Evolutionary conservation across 30 jellyfish, hydroid and myxozoan genomes (phyloP), one percentile per base, ranked within the genome.

Genomic region (Aurelia sp.): DNA sequence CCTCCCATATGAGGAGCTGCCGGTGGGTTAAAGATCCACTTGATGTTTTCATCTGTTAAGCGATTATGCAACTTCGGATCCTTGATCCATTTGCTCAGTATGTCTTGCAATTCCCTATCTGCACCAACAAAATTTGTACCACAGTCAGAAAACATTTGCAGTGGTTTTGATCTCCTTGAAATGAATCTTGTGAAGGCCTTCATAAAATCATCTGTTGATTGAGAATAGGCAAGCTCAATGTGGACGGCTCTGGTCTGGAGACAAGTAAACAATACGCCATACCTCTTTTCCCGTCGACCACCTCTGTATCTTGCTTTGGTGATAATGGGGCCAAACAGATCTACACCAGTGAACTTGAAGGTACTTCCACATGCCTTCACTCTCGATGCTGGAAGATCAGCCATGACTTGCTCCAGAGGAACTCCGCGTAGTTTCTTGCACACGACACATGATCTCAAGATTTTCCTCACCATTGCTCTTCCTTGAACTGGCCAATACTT

Each of bases 1-100:
- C 89, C 89, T 24, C 89, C 81, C 70, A 63, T 44, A 61, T 62
- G 89, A n/a, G 80, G 89, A 44, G 81, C 79, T 30, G 89, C 81
- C 8, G 89, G 33, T 27, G 33, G 89, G 67, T 78, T 78, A 27
- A 78, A 78, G 66, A 78, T 59, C 89, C 89, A 78, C 61, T 61
- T 63, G 21, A 64, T 78, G 71, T 38, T 61, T 66, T 78, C 63
- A 41, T 64, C 61, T 62, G 59, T 78, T 35, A 50, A 78, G 41
- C 73, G 73, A 59, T 30, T 40, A 59, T 64, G 79, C 1, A 59
- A 78, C 27, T 44, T 41, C 67, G 67, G 82, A 72, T 44, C 59
- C 67, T 72, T 41, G 70, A 4, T 40, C 89, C 75, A 60, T 20
- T 76, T 27, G 33, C 5, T 76, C 87, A 57, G 15, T 9, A 53